Conservation (phyloP, 2,888 invertebrate species). For the Eupithecia dodoneata region DNA sequence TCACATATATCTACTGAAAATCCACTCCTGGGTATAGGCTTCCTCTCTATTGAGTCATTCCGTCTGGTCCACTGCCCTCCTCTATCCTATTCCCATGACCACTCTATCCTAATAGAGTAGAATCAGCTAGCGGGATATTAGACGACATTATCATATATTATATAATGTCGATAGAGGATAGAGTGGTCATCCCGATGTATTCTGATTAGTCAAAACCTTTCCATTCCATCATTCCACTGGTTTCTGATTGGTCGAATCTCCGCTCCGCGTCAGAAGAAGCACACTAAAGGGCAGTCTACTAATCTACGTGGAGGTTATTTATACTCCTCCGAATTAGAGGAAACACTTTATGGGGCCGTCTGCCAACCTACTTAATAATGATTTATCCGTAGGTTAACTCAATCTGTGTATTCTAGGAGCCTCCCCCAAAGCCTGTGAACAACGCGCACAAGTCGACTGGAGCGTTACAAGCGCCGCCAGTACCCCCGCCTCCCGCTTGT, state of each 20-base stretch:
- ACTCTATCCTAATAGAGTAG: too few species aligned
- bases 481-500: constrained; percentile 72
- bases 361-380: background rate
- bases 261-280: background rate
- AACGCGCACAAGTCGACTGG: constrained; percentile 72
- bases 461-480: constrained; percentile 71
- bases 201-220: background rate
- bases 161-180: too few species aligned
- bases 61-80: background rate
- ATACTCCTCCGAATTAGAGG: background rate
- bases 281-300: background rate
- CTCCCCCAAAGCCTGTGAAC: constrained; percentile 39
- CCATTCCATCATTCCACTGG: background rate
- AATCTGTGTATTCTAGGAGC: constrained; percentile 39
- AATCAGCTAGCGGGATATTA: too few species aligned
- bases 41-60: background rate
- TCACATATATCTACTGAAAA: background rate
- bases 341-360: background rate
- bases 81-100: background rate
- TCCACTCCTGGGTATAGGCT: background rate
- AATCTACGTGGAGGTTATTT: background rate
- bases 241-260: background rate
- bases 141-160: too few species aligned
- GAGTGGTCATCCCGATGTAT: background rate
- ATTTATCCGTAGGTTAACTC: background rate